Percentiles rank a stretch among this genome's conserved stretches.
Evolutionary conservation across 64 coral and sea anemone genomes (phyloP).

Genomic region (Stichodactyla mertensii): DNA sequence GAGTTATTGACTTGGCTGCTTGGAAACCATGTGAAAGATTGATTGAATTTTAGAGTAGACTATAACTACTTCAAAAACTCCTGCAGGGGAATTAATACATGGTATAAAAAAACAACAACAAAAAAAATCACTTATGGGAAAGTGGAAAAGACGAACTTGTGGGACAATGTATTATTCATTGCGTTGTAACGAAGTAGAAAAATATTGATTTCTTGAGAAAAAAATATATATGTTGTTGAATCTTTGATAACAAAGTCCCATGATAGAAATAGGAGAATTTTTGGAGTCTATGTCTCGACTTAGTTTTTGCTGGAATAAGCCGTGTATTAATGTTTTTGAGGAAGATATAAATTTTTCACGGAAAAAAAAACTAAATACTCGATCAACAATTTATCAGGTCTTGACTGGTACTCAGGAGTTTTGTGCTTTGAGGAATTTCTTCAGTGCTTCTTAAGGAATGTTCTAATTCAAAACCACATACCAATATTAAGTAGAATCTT

Average conservation of each 20-base stretch:
- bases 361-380: no score
- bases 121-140: neutral
- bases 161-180: slow-evolving; percentile 1
- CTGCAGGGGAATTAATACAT: neutral
- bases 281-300: no score
- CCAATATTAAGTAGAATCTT: no score
- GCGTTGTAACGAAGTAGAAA: neutral
- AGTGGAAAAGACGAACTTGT: neutral
- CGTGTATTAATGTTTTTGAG: no score
- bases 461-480: no score
- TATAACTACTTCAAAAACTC: neutral
- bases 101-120: neutral
- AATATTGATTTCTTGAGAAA: neutral
- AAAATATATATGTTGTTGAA: neutral
- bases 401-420: no score
- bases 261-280: neutral
- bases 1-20: neutral
- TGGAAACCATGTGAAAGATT: neutral
- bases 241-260: neutral
- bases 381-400: no score
- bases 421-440: no score
- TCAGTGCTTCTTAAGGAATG: no score
- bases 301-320: no score
- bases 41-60: neutral
- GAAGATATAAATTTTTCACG: no score